Conservation (phyloP, 1,140 invertebrate species). For the Drosophila burlai region DNA sequence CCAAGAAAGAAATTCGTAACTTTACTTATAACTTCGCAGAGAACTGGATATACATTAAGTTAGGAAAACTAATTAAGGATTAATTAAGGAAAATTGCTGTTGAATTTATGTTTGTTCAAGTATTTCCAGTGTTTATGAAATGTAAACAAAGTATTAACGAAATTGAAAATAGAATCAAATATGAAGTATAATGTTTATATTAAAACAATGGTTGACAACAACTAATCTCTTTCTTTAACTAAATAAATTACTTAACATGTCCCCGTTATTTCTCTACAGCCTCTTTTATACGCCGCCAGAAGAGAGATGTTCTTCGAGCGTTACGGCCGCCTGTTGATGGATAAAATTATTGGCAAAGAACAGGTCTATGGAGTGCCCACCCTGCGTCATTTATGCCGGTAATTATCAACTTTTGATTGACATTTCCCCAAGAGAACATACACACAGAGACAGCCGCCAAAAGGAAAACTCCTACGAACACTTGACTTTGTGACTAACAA, state of each 20-base stretch:
- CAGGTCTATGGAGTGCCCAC: conserved; percentile 84
- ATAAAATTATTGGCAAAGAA: conserved; percentile 86
- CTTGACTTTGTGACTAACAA: conserved; percentile 32
- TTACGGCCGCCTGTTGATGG: conserved; percentile 88
- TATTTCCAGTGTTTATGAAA: too few relatives aligned
- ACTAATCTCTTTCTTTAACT: not conserved
- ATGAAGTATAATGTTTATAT: too few relatives aligned
- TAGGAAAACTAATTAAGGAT: too few relatives aligned
- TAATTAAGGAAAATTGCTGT: too few relatives aligned
- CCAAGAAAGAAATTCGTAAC: too few relatives aligned
- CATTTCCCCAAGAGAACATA: not conserved
- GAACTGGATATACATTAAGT: too few relatives aligned
- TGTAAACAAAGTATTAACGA: too few relatives aligned
- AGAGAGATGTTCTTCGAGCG: conserved; percentile 87
- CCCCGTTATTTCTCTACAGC: conserved; percentile 47
- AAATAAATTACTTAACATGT: not conserved
- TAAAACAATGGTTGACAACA: not conserved
- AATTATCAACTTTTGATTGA: conserved; percentile 61
- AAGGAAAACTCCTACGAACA: conserved; percentile 18
- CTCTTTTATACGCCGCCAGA: conserved; percentile 81
- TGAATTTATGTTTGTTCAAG: too few relatives aligned
- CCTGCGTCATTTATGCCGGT: conserved; percentile 87
- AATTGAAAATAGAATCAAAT: too few relatives aligned
- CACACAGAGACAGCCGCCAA: not conserved
- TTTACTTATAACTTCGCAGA: too few relatives aligned